A percentile compares a stretch with the other conserved stretches of the same genome.
Evolutionary conservation across 2,888 invertebrate genomes (phyloP).

Genomic region (Strigamia transsilvanica): DNA sequence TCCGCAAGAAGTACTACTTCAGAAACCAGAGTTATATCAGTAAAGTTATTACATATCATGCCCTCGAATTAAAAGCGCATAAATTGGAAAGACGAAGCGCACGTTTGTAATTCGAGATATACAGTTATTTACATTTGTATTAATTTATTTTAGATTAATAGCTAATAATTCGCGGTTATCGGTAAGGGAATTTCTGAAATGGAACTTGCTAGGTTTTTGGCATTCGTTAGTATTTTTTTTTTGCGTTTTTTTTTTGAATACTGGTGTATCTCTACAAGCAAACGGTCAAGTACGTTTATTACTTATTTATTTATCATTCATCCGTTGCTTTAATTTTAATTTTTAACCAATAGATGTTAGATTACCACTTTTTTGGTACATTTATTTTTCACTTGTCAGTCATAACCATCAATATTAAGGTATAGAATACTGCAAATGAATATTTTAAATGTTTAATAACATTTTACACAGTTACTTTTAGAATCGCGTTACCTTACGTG

Average conservation of each 20-base stretch:
- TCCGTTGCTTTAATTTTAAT: background rate
- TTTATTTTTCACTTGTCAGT: slow-evolving; percentile 70
- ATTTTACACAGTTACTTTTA: slow-evolving; percentile 67
- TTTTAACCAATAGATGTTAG: slow-evolving; percentile 52
- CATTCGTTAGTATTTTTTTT: slow-evolving; percentile 73
- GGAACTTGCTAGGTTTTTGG: slow-evolving; percentile 71
- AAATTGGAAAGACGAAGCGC: too few relatives aligned
- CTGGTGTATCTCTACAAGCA: slow-evolving; percentile 56
- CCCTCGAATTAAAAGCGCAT: too few relatives aligned
- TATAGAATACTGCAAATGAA: slow-evolving; percentile 55
- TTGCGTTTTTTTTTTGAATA: slow-evolving; percentile 63
- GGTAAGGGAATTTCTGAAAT: slow-evolving; percentile 71
- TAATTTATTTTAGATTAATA: slow-evolving; percentile 60
- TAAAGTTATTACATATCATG: slow-evolving; percentile 59
- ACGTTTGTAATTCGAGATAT: too few relatives aligned
- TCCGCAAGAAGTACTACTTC: slow-evolving; percentile 67
- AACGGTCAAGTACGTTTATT: slow-evolving; percentile 57
- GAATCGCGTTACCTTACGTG: slow-evolving; percentile 71
- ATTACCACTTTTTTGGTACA: slow-evolving; percentile 69
- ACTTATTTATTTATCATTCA: background rate
- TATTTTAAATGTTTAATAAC: background rate
- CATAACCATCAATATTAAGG: slow-evolving; percentile 70
- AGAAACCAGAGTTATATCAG: slow-evolving; percentile 76
- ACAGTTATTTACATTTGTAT: background rate
- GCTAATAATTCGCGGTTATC: slow-evolving; percentile 72